Evolutionary conservation across 2,797 vertebrate species (phyloP).

Genomic region (Cossypha polioptera): DNA sequence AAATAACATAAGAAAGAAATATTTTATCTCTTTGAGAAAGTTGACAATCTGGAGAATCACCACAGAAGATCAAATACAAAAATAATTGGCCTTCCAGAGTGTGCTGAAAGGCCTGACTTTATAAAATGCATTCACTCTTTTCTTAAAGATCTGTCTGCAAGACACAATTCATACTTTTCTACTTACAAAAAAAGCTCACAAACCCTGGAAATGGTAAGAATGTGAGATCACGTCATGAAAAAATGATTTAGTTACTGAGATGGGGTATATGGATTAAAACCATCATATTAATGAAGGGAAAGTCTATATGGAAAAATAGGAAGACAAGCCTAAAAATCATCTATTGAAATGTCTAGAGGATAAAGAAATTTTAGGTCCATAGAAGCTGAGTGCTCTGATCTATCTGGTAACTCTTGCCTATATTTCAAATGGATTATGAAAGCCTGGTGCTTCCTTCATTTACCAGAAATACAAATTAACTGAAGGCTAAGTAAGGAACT

Average conservation of each 20-base stretch:
- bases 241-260: not conserved
- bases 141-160: slow-evolving; percentile 12
- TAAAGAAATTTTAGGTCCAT: not conserved
- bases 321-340: not conserved
- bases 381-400: not conserved
- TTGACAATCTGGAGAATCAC: slow-evolving; percentile 7
- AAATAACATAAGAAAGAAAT: not conserved
- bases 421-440: not conserved
- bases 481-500: not conserved
- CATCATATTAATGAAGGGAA: not conserved
- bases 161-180: not conserved
- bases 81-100: slow-evolving; percentile 35
- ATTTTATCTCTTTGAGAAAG: not conserved
- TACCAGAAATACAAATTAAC: not conserved
- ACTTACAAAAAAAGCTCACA: not conserved
- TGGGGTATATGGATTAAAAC: not conserved
- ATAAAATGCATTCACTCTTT: not conserved
- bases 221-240: not conserved
- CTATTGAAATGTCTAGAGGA: not conserved
- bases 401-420: not conserved
- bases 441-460: not conserved
- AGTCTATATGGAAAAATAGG: not conserved
- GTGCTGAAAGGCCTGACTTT: not conserved
- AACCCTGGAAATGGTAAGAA: not conserved
- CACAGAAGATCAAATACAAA: not conserved